A percentile compares a stretch with the other conserved stretches of the same genome.
Evolutionary conservation across 2,113 vertebrate species (phyloP).

Genomic region (Protomyctophum bolini): DNA sequence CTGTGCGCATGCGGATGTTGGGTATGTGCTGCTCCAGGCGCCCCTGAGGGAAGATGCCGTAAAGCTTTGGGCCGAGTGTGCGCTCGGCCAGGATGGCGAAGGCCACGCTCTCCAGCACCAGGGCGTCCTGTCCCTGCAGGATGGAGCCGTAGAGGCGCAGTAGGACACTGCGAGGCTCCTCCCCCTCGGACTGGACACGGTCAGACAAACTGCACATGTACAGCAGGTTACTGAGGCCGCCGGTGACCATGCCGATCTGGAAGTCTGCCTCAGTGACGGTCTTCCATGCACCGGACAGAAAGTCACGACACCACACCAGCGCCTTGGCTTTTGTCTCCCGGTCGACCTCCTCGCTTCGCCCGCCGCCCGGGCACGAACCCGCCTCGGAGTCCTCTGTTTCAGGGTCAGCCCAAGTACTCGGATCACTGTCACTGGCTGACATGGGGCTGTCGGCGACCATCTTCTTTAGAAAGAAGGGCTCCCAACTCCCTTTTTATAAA

Average conservation of each 20-base stretch:
- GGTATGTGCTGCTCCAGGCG: conserved; percentile 92
- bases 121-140: conserved; percentile 89
- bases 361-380: conserved; percentile 72
- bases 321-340: conserved; percentile 76
- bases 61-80: conserved; percentile 87
- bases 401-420: too few relatives aligned
- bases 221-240: conserved; percentile 92
- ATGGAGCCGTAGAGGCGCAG: conserved; percentile 93
- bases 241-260: conserved; percentile 84
- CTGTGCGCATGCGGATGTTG: conserved; percentile 84
- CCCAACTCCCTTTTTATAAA: too few relatives aligned
- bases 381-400: conserved; percentile 78
- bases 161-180: conserved; percentile 87
- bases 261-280: conserved; percentile 76
- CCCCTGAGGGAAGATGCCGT: conserved; percentile 91
- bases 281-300: conserved; percentile 85
- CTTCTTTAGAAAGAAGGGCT: too few relatives aligned
- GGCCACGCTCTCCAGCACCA: conserved; percentile 94
- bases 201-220: conserved; percentile 87
- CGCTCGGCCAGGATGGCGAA: conserved; percentile 94
- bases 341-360: conserved; percentile 78
- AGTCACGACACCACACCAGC: conserved; percentile 83
- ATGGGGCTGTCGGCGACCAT: too few relatives aligned
- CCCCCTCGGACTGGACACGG: conserved; percentile 66
- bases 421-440: too few relatives aligned